These are phyloP conservation scores for Perizoma affinitatum DNA, from an alignment of 2,888 invertebrate genomes.

Conservation along the genomic window DNA sequence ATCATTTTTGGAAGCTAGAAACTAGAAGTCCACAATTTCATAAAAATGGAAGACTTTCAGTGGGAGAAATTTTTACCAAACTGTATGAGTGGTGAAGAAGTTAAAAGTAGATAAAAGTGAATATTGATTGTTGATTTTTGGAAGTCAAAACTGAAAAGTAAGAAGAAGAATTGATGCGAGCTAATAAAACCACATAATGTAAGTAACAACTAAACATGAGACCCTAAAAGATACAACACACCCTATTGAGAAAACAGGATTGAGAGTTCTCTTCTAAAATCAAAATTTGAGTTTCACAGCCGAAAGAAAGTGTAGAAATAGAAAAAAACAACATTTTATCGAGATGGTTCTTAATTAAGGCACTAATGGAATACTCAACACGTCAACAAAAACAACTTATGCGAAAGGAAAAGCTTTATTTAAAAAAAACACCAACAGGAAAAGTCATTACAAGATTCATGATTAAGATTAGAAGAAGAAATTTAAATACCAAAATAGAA, in stretches of 20 bases:
- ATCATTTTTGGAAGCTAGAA: no score
- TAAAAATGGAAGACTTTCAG: constrained; percentile 1
- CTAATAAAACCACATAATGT: background rate
- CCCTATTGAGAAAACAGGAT: background rate
- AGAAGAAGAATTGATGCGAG: background rate
- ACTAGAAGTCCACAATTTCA: background rate
- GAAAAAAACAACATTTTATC: background rate
- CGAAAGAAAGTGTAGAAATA: background rate
- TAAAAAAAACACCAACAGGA: no score
- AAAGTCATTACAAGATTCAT: no score
- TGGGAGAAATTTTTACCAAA: constrained; percentile 6
- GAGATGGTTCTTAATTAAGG: background rate
- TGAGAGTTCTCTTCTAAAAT: background rate
- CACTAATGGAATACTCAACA: background rate
- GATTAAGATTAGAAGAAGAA: no score
- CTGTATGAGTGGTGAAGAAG: background rate
- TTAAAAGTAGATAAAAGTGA: background rate
- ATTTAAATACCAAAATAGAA: no score
- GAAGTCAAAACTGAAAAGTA: background rate
- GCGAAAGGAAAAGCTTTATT: no score
- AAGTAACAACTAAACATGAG: background rate
- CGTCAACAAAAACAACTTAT: no score
- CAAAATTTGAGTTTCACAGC: no score
- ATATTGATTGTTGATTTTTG: background rate
- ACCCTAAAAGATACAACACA: background rate